phyloP scores from a whole-genome alignment of 2,113 vertebrate species.

The Phrynosoma blainvillii region DNA sequence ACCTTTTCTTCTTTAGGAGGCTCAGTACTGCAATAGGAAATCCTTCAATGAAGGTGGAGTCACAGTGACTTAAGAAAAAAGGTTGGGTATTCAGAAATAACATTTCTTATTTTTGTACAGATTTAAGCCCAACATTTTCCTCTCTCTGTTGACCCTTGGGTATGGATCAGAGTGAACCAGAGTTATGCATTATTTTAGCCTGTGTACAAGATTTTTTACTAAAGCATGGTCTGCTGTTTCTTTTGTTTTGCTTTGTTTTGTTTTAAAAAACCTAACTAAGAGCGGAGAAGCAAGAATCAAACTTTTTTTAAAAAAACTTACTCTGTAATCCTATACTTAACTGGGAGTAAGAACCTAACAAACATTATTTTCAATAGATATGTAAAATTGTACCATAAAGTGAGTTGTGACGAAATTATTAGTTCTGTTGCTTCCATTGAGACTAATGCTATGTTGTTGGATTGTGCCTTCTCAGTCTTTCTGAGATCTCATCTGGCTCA shows the following conservation, averaged over 20 bases:
- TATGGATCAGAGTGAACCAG: not conserved
- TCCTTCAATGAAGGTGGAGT: conserved; percentile 16
- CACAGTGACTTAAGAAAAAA: not conserved
- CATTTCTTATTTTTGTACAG: not conserved
- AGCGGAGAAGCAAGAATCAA: too few species aligned
- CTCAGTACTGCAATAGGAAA: conserved; percentile 29
- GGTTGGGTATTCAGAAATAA: not conserved
- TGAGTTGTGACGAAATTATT: not conserved
- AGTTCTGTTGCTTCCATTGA: not conserved
- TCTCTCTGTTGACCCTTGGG: not conserved
- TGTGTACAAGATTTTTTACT: not conserved
- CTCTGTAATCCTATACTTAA: not conserved
- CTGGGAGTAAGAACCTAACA: not conserved
- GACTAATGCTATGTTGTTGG: not conserved
- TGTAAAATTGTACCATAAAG: not conserved
- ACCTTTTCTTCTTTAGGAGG: conserved; percentile 28
- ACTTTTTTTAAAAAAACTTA: too few species aligned
- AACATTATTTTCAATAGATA: not conserved
- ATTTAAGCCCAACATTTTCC: not conserved
- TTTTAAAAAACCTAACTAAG: too few species aligned
- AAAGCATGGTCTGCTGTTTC: too few species aligned
- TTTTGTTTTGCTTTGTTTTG: too few species aligned
- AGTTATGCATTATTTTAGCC: not conserved
- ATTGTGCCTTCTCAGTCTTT: not conserved
- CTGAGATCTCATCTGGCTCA: not conserved